Evolutionary conservation across 1,140 invertebrate genomes (phyloP).

Genomic region (Triops longicaudatus): DNA sequence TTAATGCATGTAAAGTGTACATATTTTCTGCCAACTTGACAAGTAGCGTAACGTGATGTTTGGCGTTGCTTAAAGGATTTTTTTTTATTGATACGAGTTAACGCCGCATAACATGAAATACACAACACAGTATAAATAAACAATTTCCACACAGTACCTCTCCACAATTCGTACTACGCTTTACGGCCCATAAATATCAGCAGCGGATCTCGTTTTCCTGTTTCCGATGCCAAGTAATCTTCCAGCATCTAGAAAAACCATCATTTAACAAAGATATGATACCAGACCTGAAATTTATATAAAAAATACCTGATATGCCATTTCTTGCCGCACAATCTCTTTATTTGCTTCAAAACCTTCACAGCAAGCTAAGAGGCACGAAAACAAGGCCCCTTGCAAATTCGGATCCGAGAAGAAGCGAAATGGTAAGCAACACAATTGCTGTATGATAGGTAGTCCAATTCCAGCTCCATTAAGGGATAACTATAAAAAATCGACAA

Average conservation of each 20-base stretch:
- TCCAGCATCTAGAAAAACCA: background rate
- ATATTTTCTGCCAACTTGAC: too few relatives aligned
- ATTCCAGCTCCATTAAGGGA: slow-evolving; percentile 64
- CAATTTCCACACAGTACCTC: too few relatives aligned
- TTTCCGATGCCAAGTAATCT: slow-evolving; percentile 21
- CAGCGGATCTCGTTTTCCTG: slow-evolving; percentile 26
- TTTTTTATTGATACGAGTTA: too few relatives aligned
- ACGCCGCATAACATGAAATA: too few relatives aligned
- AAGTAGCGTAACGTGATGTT: too few relatives aligned
- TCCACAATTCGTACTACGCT: background rate
- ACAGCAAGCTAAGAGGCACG: slow-evolving; percentile 74
- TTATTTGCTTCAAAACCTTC: slow-evolving; percentile 58
- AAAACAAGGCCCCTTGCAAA: slow-evolving; percentile 69
- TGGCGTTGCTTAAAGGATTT: too few relatives aligned
- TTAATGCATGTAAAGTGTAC: too few relatives aligned
- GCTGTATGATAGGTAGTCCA: slow-evolving; percentile 74
- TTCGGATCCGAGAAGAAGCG: slow-evolving; percentile 73
- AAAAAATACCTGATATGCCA: slow-evolving; percentile 61
- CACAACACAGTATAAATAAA: too few relatives aligned
- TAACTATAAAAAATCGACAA: slow-evolving; percentile 31
- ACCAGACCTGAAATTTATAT: background rate
- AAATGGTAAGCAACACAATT: slow-evolving; percentile 79
- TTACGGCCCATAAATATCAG: background rate
- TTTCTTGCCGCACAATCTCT: slow-evolving; percentile 64
- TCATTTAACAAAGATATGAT: slow-evolving; percentile 24